These are phyloP conservation scores for Fundulus diaphanus DNA, from an alignment of 2,797 vertebrate species.

Conservation along the genomic window DNA sequence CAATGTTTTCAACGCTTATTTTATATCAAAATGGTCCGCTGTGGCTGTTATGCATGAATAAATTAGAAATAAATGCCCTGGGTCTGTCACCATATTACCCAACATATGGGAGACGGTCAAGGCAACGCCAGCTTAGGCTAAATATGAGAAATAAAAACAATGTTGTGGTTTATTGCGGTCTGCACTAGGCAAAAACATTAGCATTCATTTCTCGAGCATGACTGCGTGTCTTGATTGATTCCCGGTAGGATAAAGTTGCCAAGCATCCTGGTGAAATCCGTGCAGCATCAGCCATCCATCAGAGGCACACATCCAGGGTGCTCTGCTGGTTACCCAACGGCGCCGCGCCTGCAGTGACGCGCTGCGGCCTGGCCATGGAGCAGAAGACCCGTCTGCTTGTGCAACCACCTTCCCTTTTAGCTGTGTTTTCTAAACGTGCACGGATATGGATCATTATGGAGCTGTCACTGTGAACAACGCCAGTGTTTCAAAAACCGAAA, in stretches of 20 bases:
- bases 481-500: background rate
- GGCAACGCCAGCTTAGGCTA: background rate
- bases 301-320: slow-evolving; percentile 25
- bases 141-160: background rate
- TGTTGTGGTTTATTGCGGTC: background rate
- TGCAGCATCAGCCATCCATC: background rate
- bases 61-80: background rate
- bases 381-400: slow-evolving; percentile 25
- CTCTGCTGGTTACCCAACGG: slow-evolving; percentile 30
- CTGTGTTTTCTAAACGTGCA: background rate
- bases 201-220: background rate
- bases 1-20: background rate
- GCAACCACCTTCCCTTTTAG: slow-evolving; percentile 44
- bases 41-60: background rate
- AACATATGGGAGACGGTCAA: background rate
- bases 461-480: no score
- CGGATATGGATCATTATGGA: rapidly evolving
- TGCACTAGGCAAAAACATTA: background rate
- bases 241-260: background rate
- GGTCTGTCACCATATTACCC: background rate
- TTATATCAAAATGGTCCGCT: background rate
- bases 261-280: slow-evolving; percentile 17
- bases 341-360: slow-evolving; percentile 75
- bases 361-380: slow-evolving; percentile 56
- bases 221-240: background rate